Evolutionary conservation across 2,888 invertebrate genomes (phyloP).

Genomic region (Gordius sp.): DNA sequence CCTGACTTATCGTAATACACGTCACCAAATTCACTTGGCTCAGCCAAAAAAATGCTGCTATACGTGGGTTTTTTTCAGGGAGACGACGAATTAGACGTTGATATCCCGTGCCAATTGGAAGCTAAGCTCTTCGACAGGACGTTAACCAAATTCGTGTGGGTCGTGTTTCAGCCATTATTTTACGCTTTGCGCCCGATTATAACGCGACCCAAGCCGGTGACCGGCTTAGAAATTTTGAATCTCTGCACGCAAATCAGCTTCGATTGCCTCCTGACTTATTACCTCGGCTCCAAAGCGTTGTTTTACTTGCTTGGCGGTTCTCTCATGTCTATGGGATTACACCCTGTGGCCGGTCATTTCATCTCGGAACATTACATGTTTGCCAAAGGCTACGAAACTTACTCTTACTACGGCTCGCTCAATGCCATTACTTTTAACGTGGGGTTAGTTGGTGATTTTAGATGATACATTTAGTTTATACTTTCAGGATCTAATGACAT

Average conservation of each 20-base stretch:
- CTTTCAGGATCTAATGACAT: no score
- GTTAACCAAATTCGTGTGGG: constrained; percentile 67
- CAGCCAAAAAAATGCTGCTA: no score
- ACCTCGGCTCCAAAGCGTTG: constrained; percentile 49
- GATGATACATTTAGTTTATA: no score
- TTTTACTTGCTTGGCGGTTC: constrained; percentile 57
- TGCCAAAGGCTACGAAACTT: constrained; percentile 69
- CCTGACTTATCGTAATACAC: no score
- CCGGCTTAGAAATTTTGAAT: constrained; percentile 52
- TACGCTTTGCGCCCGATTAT: constrained; percentile 62
- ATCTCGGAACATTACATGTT: constrained; percentile 98
- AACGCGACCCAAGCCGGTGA: constrained; percentile 38
- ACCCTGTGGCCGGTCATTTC: constrained; percentile 93
- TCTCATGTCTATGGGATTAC: constrained; percentile 71
- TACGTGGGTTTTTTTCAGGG: constrained; percentile 51
- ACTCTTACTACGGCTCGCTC: constrained; percentile 82
- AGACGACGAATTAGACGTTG: constrained; percentile 70
- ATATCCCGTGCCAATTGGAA: constrained; percentile 70
- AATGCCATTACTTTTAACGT: constrained; percentile 94
- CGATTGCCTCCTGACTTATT: constrained; percentile 48
- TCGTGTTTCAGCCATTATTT: constrained; percentile 72
- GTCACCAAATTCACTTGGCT: no score
- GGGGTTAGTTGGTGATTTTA: constrained; percentile 38
- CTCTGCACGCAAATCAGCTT: constrained; percentile 55
- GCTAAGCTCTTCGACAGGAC: constrained; percentile 70